These are phyloP conservation scores for Cydia amplana DNA, from an alignment of 1,140 invertebrate species.

Conservation along the genomic window DNA sequence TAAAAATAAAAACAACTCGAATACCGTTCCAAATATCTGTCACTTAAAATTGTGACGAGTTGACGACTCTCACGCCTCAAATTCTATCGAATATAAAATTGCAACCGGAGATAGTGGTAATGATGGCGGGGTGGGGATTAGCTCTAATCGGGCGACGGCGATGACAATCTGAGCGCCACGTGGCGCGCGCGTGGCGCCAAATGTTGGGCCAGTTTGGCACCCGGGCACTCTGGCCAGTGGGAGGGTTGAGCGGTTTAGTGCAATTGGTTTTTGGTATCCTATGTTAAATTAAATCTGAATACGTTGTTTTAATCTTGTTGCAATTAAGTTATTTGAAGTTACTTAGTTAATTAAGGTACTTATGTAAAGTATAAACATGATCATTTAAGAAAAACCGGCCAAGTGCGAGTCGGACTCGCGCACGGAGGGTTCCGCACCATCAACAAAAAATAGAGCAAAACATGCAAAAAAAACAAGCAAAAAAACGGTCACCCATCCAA, in stretches of 20 bases:
- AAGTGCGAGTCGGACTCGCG: too few species aligned
- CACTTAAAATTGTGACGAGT: slow-evolving; percentile 43
- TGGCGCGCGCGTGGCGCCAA: slow-evolving; percentile 47
- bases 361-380: background rate
- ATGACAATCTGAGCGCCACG: slow-evolving; percentile 66
- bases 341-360: too few species aligned
- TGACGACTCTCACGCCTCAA: slow-evolving; percentile 15
- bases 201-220: background rate
- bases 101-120: slow-evolving; percentile 65
- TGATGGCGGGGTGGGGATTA: slow-evolving; percentile 67
- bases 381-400: too few species aligned
- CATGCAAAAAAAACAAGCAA: too few species aligned
- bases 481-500: too few species aligned
- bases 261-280: slow-evolving; percentile 9
- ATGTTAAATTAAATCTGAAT: background rate
- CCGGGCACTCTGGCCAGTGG: slow-evolving; percentile 4
- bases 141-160: slow-evolving; percentile 68
- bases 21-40: slow-evolving; percentile 36
- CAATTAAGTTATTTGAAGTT: too few species aligned
- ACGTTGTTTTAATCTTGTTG: background rate
- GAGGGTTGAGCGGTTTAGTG: slow-evolving; percentile 9
- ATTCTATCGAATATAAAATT: slow-evolving; percentile 44
- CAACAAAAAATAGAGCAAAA: too few species aligned
- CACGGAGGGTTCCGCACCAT: too few species aligned
- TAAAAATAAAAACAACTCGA: background rate